Evolutionary conservation across 2,797 vertebrate genomes (phyloP).

Genomic region (Podargus strigoides): DNA sequence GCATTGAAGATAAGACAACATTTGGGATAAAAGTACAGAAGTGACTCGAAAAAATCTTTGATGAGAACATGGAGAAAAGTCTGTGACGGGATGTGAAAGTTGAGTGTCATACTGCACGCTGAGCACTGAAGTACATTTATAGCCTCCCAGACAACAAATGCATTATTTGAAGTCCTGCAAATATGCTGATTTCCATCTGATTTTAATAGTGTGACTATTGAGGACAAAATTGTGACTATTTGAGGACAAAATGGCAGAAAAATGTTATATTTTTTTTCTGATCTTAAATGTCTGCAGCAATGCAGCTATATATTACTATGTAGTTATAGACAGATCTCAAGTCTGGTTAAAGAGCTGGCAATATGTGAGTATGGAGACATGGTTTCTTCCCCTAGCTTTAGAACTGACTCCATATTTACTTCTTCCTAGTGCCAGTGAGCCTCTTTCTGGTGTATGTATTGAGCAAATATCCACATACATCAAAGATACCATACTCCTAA

Average conservation of each 20-base stretch:
- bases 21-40: background rate
- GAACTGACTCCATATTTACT: background rate
- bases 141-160: background rate
- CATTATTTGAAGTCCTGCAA: background rate
- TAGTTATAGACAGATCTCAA: background rate
- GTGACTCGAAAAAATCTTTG: background rate
- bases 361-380: background rate
- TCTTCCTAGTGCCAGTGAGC: background rate
- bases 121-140: background rate
- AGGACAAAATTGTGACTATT: background rate
- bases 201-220: background rate
- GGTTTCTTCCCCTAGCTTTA: background rate
- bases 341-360: background rate
- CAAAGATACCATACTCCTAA: background rate
- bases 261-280: background rate
- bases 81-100: background rate
- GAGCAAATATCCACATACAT: background rate
- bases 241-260: too few species aligned
- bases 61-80: background rate
- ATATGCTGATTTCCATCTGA: background rate
- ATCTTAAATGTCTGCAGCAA: background rate
- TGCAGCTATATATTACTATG: background rate
- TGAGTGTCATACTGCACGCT: background rate
- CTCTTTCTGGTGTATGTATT: background rate
- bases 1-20: background rate